These are phyloP conservation scores for Conopomorpha cramerella DNA, from an alignment of 1,140 invertebrate genomes.

Conservation along the genomic window DNA sequence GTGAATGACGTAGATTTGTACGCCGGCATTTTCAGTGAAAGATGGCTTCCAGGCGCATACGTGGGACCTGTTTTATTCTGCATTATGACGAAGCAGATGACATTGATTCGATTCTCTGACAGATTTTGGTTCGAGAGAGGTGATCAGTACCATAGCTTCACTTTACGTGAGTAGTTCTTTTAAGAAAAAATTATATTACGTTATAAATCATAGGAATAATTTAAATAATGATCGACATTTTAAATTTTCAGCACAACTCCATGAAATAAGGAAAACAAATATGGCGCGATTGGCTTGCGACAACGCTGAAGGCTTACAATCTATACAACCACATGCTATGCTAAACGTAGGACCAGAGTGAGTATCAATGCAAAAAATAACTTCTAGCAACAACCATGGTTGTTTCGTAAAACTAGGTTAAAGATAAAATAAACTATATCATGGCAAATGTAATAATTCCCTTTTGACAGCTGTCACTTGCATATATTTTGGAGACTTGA, in stretches of 20 bases:
- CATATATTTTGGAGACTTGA: too few species aligned
- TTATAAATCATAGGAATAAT: too few species aligned
- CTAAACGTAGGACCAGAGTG: slow-evolving; percentile 16
- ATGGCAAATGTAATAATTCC: too few species aligned
- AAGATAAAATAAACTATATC: too few species aligned
- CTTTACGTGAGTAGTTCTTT: slow-evolving; percentile 41
- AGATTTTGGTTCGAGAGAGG: slow-evolving; percentile 62
- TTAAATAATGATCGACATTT: too few species aligned
- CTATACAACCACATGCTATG: slow-evolving; percentile 24
- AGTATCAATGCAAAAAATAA: too few species aligned
- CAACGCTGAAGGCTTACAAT: slow-evolving; percentile 70
- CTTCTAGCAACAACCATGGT: too few species aligned
- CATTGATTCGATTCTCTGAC: slow-evolving; percentile 52
- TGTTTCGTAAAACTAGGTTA: too few species aligned
- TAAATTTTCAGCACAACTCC: slow-evolving; percentile 72
- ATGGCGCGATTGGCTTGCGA: slow-evolving; percentile 83
- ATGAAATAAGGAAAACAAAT: slow-evolving; percentile 80
- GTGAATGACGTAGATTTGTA: slow-evolving; percentile 85
- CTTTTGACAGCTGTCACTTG: background rate
- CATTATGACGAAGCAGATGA: slow-evolving; percentile 67
- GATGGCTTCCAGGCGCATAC: slow-evolving; percentile 63
- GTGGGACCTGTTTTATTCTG: slow-evolving; percentile 84
- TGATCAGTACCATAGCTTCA: slow-evolving; percentile 58
- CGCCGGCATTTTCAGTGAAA: slow-evolving; percentile 77
- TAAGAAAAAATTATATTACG: too few species aligned